Evolutionary conservation across 1,140 invertebrate genomes (phyloP).

Genomic region (Xylocopa sonorina): DNA sequence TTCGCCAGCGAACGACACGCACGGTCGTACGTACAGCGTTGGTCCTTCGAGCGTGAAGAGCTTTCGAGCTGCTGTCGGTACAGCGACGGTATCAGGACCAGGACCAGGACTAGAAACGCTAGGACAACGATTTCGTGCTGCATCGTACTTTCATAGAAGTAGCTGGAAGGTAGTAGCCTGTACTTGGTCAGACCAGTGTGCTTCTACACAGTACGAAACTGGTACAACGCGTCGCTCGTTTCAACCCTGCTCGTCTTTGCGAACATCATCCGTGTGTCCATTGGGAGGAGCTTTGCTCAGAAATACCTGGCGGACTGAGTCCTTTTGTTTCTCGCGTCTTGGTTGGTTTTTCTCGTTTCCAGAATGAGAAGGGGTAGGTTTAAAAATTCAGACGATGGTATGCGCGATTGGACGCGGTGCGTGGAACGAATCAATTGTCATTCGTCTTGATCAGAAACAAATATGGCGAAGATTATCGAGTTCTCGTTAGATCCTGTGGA

Average conservation of each 20-base stretch:
- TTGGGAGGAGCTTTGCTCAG: slow-evolving; percentile 38
- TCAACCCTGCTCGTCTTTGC: slow-evolving; percentile 37
- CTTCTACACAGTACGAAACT: slow-evolving; percentile 45
- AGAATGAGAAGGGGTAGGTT: no score
- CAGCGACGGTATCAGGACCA: slow-evolving; percentile 16
- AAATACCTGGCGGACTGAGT: slow-evolving; percentile 25
- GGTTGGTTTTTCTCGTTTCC: background rate
- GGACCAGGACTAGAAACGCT: slow-evolving; percentile 5
- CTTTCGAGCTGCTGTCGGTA: slow-evolving; percentile 16
- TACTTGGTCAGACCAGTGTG: slow-evolving; percentile 10
- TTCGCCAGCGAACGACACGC: slow-evolving; percentile 8
- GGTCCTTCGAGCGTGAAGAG: slow-evolving; percentile 2
- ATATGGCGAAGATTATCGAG: background rate
- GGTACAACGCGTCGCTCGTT: slow-evolving; percentile 33
- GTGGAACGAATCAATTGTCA: no score
- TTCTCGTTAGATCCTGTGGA: background rate
- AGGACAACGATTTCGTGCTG: slow-evolving; percentile 27
- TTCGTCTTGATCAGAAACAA: background rate
- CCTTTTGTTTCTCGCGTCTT: slow-evolving; percentile 11
- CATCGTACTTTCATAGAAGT: slow-evolving; percentile 40
- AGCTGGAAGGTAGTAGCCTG: slow-evolving; percentile 15
- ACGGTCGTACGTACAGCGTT: background rate
- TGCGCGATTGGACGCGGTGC: no score
- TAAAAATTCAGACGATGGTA: no score
- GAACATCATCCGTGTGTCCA: slow-evolving; percentile 25